Evolutionary conservation across 2,797 vertebrate species (phyloP), one percentile per base, ranked within the genome.

Genomic region (Selene dorsalis): DNA sequence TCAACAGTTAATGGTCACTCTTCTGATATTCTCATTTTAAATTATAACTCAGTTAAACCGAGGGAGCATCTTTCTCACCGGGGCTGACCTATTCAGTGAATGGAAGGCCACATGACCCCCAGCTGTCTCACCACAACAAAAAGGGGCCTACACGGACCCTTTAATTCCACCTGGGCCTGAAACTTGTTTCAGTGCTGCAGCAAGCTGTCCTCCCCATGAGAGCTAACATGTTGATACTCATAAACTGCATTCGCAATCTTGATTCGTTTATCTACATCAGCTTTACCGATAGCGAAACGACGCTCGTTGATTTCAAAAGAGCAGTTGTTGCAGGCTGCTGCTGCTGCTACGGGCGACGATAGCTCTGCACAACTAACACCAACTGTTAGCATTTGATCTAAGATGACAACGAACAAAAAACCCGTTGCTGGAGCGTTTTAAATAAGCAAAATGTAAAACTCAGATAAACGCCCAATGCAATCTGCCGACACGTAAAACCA

Each of bases 41-140:
- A 22, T 39, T 26, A 20, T 13, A 22, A 60, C 4, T 60, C 1
- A 12, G 24, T n/a, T 1, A 17, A 16, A 13, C 43, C 10, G 2
- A 20, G 17, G 2, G 26, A 18, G 0, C 1, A 3, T 28, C 18
- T 57, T 30, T 60, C 3, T 2, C 12, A 11, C 12, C 24, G 2
- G 41, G 3, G 4, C 32, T 61, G 66, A 71, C 41, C 47, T 39
- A 32, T 1, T 45, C 9, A 32, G 18, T 14, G 1, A 41, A 13
- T 20, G 5, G 3, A 59, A 65, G 67, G 73, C 73, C 74, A 87
- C 80, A 87, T 87, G 89, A 91, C 79, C 78, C 77, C 79, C 84
- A 91, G 88, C 91, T 88, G 86, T 77, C 47, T 41, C 50, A 90
- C 69, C 80, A 92, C 73, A 92, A 92, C 89, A 93, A 84, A 77